Evolutionary conservation across 2,797 vertebrate genomes (phyloP).

Genomic region (Girardinus metallicus): DNA sequence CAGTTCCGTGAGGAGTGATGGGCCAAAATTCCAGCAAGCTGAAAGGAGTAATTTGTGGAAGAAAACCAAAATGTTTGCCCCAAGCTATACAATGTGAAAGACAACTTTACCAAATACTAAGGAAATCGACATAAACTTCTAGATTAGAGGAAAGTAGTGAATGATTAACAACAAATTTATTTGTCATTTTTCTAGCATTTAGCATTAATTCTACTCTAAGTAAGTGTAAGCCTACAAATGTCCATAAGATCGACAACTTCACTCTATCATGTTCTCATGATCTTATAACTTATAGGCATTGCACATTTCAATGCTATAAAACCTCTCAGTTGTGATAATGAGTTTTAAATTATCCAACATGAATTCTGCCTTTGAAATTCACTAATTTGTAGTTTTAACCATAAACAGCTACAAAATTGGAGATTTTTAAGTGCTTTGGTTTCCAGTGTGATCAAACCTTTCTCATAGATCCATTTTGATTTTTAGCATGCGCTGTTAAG

Average conservation of each 20-base stretch:
- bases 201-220: background rate
- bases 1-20: background rate
- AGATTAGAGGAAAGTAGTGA: background rate
- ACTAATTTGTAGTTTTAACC: background rate
- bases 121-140: background rate
- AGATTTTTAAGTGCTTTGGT: background rate
- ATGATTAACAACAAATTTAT: background rate
- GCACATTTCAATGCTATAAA: background rate
- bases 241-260: background rate
- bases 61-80: background rate
- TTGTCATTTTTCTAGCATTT: background rate
- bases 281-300: background rate
- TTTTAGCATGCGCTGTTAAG: background rate
- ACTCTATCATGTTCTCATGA: background rate
- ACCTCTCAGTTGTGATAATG: background rate
- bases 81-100: background rate
- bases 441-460: background rate
- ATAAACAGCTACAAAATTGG: background rate
- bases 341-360: background rate
- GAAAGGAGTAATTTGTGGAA: background rate
- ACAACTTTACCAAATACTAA: background rate
- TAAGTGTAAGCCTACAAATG: background rate
- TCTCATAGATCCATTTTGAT: background rate
- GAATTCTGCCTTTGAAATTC: background rate
- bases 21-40: background rate